Percentiles rank a stretch among this genome's conserved stretches.
Conservation (phyloP, 2,888 invertebrate genomes). For the Lagria hirta region DNA sequence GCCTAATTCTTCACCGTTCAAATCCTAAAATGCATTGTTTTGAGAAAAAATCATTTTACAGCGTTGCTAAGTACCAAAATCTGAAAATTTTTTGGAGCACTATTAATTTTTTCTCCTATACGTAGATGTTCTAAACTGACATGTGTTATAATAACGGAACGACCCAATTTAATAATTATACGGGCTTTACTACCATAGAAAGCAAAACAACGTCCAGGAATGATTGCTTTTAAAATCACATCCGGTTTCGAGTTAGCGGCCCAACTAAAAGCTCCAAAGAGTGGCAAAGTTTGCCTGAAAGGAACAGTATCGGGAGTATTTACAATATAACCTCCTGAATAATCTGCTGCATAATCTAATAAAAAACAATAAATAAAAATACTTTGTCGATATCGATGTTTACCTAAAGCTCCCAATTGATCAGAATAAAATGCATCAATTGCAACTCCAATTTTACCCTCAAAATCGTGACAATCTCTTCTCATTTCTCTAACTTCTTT, state of each 20-base stretch:
- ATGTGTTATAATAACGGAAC: conserved; percentile 53
- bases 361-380: neutral
- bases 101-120: conserved; percentile 56
- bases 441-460: neutral
- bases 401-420: conserved; percentile 51
- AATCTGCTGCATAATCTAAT: conserved; percentile 62
- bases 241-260: conserved; percentile 40
- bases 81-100: conserved; percentile 59
- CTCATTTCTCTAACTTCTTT: conserved; percentile 7
- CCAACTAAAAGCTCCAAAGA: conserved; percentile 30
- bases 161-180: conserved; percentile 57
- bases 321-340: conserved; percentile 58
- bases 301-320: conserved; percentile 56
- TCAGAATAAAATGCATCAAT: conserved; percentile 11
- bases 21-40: conserved; percentile 28
- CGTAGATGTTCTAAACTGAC: conserved; percentile 60
- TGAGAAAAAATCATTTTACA: neutral
- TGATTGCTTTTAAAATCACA: conserved; percentile 49
- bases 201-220: conserved; percentile 64
- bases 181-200: conserved; percentile 58
- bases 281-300: conserved; percentile 23
- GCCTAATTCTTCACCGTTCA: conserved; percentile 50
- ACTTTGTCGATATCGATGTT: neutral
- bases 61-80: conserved; percentile 45
- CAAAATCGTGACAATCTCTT: conserved; percentile 6